A percentile compares a stretch with the other conserved stretches of the same genome.
Conservation (phyloP, 2,113 vertebrate genomes). For the Oceanodroma tethys region DNA sequence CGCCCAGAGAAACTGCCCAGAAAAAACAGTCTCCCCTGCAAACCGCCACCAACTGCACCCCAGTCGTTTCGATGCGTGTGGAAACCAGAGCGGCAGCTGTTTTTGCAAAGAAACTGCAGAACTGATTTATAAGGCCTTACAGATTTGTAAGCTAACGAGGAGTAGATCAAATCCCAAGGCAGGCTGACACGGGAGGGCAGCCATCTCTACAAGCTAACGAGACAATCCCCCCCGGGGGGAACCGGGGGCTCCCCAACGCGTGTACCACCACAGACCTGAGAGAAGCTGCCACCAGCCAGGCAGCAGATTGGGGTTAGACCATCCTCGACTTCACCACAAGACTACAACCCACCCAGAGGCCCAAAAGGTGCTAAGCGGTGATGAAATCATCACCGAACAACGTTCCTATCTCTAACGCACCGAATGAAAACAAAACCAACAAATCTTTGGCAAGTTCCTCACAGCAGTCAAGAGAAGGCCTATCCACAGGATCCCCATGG, state of each 20-base stretch:
- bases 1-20: background rate
- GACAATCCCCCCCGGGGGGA: rapidly evolving
- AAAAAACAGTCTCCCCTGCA: background rate
- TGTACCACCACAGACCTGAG: rapidly evolving
- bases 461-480: background rate
- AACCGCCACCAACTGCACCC: background rate
- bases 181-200: background rate
- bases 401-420: rapidly evolving
- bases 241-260: background rate
- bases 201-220: background rate
- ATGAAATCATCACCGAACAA: background rate
- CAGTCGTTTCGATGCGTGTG: rapidly evolving
- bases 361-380: background rate
- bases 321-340: background rate
- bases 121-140: background rate
- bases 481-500: slow-evolving; percentile 26
- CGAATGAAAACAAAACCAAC: background rate
- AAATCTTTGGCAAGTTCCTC: background rate
- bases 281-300: background rate
- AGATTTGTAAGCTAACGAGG: background rate
- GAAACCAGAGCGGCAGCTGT: background rate
- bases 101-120: background rate
- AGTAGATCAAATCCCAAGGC: background rate
- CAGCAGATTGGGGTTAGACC: background rate
- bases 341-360: background rate